Evolutionary conservation across 2,113 vertebrate genomes (phyloP).

Genomic region (Pogonocichla stellata): DNA sequence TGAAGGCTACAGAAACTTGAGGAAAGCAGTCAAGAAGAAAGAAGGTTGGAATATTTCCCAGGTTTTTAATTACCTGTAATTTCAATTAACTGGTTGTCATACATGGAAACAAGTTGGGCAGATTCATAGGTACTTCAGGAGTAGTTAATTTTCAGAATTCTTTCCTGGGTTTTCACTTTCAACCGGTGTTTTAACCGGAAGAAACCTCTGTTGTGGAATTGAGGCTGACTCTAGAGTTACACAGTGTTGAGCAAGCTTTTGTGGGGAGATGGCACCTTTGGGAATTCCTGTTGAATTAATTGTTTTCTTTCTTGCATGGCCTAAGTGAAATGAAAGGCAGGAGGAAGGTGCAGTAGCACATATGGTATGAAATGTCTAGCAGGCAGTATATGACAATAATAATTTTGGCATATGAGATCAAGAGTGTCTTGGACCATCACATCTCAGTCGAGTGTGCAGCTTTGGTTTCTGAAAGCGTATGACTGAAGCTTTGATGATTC

Average conservation of each 20-base stretch:
- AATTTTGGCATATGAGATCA: background rate
- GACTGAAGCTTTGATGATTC: background rate
- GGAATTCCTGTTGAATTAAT: background rate
- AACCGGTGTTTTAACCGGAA: background rate
- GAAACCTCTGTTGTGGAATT: background rate
- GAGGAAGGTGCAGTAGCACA: background rate
- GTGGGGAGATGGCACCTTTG: background rate
- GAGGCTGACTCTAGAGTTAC: background rate
- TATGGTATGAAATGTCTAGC: background rate
- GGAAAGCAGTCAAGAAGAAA: conserved; percentile 83
- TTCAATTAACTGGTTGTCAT: conserved; percentile 72
- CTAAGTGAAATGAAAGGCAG: background rate
- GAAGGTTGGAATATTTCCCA: conserved; percentile 90
- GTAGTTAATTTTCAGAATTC: background rate
- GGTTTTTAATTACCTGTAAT: conserved; percentile 78
- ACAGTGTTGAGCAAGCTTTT: background rate
- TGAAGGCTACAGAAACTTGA: conserved; percentile 91
- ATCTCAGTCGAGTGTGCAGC: background rate
- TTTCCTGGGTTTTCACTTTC: background rate
- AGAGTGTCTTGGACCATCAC: background rate
- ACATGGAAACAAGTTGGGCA: conserved; percentile 51
- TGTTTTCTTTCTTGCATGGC: background rate
- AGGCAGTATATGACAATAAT: background rate
- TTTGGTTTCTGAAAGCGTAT: background rate
- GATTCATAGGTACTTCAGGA: conserved; percentile 21